Base-by-base conservation (phyloP, 2,888 invertebrate species). In the Eueremaeus valkanovi region DNA sequence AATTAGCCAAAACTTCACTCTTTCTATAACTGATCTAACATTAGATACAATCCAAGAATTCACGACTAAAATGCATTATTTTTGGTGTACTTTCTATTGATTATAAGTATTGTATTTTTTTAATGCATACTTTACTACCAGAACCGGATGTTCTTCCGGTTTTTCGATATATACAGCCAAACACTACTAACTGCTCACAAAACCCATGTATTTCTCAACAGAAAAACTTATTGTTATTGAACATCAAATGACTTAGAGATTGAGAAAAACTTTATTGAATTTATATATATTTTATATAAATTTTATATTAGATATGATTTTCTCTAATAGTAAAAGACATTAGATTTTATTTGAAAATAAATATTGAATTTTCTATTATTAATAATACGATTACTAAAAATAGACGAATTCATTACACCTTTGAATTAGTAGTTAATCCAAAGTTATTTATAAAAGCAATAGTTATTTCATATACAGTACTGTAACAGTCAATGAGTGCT, bases 141-240 rank as follows among this genome's bases (percentile, higher is more conserved):
- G 31, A 29, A 61, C 61, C 61, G 61, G 61, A 61, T 61, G 61
- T 18, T 61, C 61, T 61, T 61, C 61, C 61, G 61, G 61, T 61
- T 61, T 29, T 6, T 5, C 3, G 9, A 31, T 61, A 21, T 31
- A 29, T 61, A 61, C 21, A 24, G 6, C 55, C 55, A 55, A 55
- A 55, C 55, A 55, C 55, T 55, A 27, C 45, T 45, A 18, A 16
- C 18, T 45, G 8, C 11, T 45, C 16, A 45, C 6, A 36, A 36
- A 36, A 36, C 36, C 11, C 11, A 36, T 36, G 36, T 36, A 36
- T 36, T 8, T 36, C 11, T 36, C 11, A 8, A 3, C 45, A 45
- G 11, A 45, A n/a, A n/a, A n/a, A 45, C 45, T 45, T 45, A 45
- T 45, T 45, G 45, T 45, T 45, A 45, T 45, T n/a, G n/a, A n/a